Conservation (phyloP, 1,140 invertebrate species). For the Teleopsis dalmanni region DNA sequence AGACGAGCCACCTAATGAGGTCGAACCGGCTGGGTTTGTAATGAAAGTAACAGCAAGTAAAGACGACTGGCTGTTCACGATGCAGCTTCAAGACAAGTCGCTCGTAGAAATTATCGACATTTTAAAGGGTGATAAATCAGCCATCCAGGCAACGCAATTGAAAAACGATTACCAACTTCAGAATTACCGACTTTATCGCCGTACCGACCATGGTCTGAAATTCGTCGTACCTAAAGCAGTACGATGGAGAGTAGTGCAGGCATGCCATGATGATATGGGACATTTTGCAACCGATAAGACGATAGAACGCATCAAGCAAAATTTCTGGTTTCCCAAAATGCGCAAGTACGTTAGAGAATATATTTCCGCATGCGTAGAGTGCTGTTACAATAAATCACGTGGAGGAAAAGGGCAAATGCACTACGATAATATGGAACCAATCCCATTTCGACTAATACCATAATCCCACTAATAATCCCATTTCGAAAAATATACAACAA, state of each 20-base stretch:
- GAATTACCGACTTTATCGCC: neutral
- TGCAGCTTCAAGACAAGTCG: constrained; percentile 2
- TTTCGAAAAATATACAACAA: too few relatives aligned
- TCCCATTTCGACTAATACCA: constrained; percentile 26
- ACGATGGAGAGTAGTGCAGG: constrained; percentile 6
- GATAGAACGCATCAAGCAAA: constrained; percentile 13
- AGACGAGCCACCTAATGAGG: neutral
- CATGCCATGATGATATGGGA: constrained; percentile 22
- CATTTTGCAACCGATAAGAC: constrained; percentile 24
- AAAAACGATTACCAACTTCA: neutral
- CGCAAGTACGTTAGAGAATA: constrained; percentile 19
- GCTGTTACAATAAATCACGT: constrained; percentile 17
- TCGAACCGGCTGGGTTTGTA: neutral
- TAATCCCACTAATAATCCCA: too few relatives aligned
- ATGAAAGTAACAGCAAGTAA: too few relatives aligned
- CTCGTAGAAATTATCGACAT: neutral
- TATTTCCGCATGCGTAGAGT: constrained; percentile 17
- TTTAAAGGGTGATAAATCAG: neutral
- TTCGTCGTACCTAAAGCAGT: constrained; percentile 10
- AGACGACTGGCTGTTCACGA: constrained; percentile 2
- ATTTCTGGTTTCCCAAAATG: constrained; percentile 28
- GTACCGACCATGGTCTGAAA: neutral
- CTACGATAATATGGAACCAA: constrained; percentile 22
- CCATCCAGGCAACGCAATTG: neutral
- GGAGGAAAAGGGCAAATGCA: constrained; percentile 25